These are phyloP conservation scores for Subanguina moxae DNA, from an alignment of 1,140 invertebrate species.

Conservation along the genomic window DNA sequence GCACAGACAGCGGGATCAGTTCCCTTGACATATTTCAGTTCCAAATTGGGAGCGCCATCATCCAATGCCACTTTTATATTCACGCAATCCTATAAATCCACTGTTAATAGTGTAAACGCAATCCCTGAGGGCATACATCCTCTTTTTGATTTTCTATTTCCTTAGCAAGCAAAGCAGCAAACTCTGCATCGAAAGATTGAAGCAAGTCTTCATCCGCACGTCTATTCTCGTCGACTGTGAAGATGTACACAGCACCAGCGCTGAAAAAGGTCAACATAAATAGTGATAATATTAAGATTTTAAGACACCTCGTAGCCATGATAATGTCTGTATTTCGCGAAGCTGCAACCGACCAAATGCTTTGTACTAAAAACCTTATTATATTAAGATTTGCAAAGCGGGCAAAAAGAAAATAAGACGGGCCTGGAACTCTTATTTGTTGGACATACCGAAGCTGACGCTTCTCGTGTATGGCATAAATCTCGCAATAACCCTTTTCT, in stretches of 20 bases:
- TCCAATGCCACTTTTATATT: conserved; percentile 81
- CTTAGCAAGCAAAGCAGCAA: conserved; percentile 4
- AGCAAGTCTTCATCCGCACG: conserved; percentile 67
- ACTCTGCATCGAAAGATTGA: conserved; percentile 62
- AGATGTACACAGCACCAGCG: conserved; percentile 79
- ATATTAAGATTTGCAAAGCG: not conserved
- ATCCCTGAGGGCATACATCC: not conserved
- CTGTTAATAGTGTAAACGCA: not conserved
- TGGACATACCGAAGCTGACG: conserved; percentile 64
- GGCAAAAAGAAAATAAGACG: not conserved
- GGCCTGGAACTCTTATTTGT: conserved; percentile 67
- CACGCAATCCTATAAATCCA: conserved; percentile 14
- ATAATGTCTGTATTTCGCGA: not conserved
- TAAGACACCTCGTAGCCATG: not conserved
- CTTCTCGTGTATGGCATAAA: conserved; percentile 68
- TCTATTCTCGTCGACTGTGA: conserved; percentile 69
- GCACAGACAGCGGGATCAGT: conserved; percentile 70
- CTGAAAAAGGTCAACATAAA: conserved; percentile 57
- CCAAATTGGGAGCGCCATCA: conserved; percentile 75
- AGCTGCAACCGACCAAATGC: conserved; percentile 2
- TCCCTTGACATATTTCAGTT: conserved; percentile 81
- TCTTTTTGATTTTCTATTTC: not conserved
- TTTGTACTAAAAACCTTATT: not conserved
- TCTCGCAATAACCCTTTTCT: conserved; percentile 79
- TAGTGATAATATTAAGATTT: not conserved